Base-by-base conservation (phyloP, 2,797 vertebrate species). In the Myiothlypis chrysogaster region DNA sequence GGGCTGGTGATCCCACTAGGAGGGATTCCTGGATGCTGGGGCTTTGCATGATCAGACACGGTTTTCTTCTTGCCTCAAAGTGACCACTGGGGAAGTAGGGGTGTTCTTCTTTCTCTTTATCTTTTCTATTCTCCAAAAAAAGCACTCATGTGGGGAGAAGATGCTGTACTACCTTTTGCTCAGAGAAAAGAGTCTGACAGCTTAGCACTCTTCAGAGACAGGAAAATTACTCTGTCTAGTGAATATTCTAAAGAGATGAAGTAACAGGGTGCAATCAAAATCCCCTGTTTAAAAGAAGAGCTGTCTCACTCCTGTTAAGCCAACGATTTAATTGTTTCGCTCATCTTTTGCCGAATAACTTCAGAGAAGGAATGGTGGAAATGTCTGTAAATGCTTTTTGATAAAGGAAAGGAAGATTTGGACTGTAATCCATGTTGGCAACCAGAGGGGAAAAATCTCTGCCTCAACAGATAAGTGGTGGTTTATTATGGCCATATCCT, bases 211-310 rank as follows among this genome's bases (percentile, higher is more conserved):
- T 78, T 94, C 65, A 83, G 72, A 95, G 94, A 91, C 78, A 95
- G 68, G 78, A 95, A 95, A 95, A 97, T 92, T 83, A 84, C 50
- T 94, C 81, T 91, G 89, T 96, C 86, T 96, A 92, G 92, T 81
- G 93, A 87, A 59, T 94, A 95, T 94, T 96, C 86, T 87, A 87
- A 95, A 93, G 87, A 91, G 86, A 85, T 95, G 34, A 96, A 97
- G 86, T 89, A 93, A 75, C 53, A 95, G 68, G 80, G 49, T 41
- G 15, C 3, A 18, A 84, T 89, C 87, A 90, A 91, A 94, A 71
- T 53, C 16, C 50, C n/a, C 60, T 43, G 28, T 43, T 66, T 61
- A 81, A 63, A 73, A 87, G 52, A 85, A 64, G 83, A 79, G 56
- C 86, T 90, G 49, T 73, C 71, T 87, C 44, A 46, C 22, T 89